Base-by-base conservation (phyloP, 2,113 vertebrate genomes). In the Tylochromis polylepis region DNA sequence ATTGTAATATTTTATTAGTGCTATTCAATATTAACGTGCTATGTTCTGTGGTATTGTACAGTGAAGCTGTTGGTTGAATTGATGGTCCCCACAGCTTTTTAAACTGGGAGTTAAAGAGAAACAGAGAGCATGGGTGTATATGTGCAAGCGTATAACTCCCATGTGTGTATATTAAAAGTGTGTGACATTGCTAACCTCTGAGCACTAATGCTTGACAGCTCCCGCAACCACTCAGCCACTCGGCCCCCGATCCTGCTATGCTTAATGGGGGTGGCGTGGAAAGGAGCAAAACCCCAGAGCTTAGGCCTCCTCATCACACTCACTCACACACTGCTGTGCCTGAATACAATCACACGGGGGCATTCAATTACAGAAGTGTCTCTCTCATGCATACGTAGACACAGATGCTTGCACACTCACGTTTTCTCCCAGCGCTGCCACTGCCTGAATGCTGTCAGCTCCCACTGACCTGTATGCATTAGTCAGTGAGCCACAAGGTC, bases 401-500 rank as follows among this genome's bases (percentile, higher is more conserved):
- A 82, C 83, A 87, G 53, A 91, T 57, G 27, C 65, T 72, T 29
- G n/a, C 36, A 88, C 77, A 24, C 83, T 84, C 59, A 46, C 58
- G 4, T 82, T 86, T 72, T 29, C 84, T 85, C 29, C 59, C 83
- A 83, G 55, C 31, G 11, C 34, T 65, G 60, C 82, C 15, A 36
- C 85, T 65, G 86, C 83, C 82, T 59, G 78, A 87, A 75, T 82
- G 56, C 87, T 89, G 88, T 91, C 85, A 84, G 83, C 67, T 89
- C 24, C 4, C 60, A 10, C 82, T 94, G 91, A 93, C 92, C 93
- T 88, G 90, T 86, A 60, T 91, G 84, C 92, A 92, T 92, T 86
- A 90, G 88, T 87, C 78, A 87, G 77, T 8, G 62, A 93, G 88
- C 87, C 75, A 80, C 27, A 78, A 58, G 58, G 53, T 85, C 78